Percentiles rank a stretch among this genome's conserved stretches.
phyloP scores from a whole-genome alignment of 2,113 vertebrate species.

The Ranitomeya imitator region DNA sequence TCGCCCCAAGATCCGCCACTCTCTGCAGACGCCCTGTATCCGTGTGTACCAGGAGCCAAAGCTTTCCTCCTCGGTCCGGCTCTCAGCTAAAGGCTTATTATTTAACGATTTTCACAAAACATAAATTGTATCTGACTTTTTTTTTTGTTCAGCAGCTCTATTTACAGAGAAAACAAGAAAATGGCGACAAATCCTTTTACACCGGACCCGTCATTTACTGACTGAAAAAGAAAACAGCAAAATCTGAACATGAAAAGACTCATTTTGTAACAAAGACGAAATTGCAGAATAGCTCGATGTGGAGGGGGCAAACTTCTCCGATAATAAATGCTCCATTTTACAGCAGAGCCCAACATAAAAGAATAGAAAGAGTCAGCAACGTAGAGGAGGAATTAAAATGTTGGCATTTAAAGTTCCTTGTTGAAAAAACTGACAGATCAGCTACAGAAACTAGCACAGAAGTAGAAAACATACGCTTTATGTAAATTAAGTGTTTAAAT shows the following conservation, averaged over 20 bases:
- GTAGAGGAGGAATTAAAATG: background rate
- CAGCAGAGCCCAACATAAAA: background rate
- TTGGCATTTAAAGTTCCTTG: background rate
- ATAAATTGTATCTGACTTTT: background rate
- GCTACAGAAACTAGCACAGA: background rate
- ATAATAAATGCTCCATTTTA: conserved; percentile 19
- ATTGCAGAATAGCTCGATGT: background rate
- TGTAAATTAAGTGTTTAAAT: background rate
- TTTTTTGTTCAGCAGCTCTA: conserved; percentile 5
- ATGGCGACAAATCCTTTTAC: conserved; percentile 11
- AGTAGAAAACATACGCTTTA: background rate
- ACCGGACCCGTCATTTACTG: conserved; percentile 18
- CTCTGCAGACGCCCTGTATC: background rate
- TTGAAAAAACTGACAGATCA: background rate
- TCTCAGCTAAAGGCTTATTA: background rate
- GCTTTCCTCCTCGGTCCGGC: background rate
- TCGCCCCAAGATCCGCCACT: background rate
- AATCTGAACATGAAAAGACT: conserved; percentile 23
- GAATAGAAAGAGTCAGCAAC: background rate
- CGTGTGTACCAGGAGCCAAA: background rate
- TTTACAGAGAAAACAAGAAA: conserved; percentile 22
- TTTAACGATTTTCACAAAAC: background rate
- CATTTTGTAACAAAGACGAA: conserved; percentile 16
- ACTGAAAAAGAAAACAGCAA: background rate
- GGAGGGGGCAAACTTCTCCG: background rate